These are phyloP conservation scores for Hirundo rustica DNA, from an alignment of 2,797 vertebrate species.

Conservation along the genomic window DNA sequence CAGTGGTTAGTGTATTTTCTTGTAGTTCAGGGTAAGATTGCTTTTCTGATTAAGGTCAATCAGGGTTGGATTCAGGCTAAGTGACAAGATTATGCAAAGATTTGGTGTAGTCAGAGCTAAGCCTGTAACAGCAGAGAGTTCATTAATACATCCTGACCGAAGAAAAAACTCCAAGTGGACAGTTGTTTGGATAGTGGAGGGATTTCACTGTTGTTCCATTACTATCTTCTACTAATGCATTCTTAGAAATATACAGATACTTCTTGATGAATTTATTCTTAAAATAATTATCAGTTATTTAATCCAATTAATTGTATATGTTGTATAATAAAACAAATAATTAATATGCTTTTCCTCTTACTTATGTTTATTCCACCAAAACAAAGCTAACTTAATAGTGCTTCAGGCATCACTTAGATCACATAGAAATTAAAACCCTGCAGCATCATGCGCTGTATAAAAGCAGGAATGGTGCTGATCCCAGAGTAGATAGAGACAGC, in stretches of 20 bases:
- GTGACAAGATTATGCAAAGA: not conserved
- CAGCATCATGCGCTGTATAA: not conserved
- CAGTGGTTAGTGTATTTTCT: not conserved
- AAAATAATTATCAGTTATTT: no score
- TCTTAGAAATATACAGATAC: not conserved
- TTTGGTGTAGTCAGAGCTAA: not conserved
- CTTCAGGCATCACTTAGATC: not conserved
- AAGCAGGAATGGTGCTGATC: not conserved
- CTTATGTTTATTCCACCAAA: not conserved
- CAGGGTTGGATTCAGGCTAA: not conserved
- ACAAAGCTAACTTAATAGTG: not conserved
- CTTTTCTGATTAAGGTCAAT: not conserved
- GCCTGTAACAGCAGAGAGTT: not conserved
- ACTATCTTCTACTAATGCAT: not conserved
- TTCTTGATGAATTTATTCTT: not conserved
- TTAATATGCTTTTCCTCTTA: not conserved
- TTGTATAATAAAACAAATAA: not conserved
- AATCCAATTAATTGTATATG: not conserved
- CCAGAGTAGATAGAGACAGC: not conserved
- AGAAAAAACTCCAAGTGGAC: not conserved
- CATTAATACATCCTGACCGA: not conserved
- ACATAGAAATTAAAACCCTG: not conserved
- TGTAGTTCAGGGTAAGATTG: not conserved
- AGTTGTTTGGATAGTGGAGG: not conserved
- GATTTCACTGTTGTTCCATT: not conserved